These are phyloP conservation scores for Streblospio benedicti DNA, from an alignment of 1,140 invertebrate species.

Conservation along the genomic window DNA sequence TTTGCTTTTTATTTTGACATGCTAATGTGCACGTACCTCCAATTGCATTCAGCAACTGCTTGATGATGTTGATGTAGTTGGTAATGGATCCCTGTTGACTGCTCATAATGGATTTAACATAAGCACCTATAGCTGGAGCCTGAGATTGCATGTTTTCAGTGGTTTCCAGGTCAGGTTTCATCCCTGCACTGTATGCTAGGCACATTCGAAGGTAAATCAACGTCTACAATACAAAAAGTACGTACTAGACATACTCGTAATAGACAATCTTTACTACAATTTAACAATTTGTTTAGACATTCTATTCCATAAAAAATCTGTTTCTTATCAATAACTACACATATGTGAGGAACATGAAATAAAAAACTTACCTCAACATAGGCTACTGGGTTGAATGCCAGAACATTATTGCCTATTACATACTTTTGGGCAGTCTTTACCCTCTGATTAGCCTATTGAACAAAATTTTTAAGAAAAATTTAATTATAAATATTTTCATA, in stretches of 20 bases:
- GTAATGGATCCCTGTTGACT: constrained; percentile 51
- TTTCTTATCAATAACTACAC: neutral
- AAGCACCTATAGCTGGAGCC: constrained; percentile 30
- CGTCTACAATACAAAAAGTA: constrained; percentile 54
- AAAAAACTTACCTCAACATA: constrained; percentile 55
- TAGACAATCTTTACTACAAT: neutral
- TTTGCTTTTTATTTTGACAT: too few relatives aligned
- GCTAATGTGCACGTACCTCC: constrained; percentile 33
- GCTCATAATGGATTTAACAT: constrained; percentile 49
- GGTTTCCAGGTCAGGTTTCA: constrained; percentile 24
- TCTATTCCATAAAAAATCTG: neutral
- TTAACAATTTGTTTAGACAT: neutral
- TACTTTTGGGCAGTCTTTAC: constrained; percentile 52
- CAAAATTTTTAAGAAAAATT: too few relatives aligned
- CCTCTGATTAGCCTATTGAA: constrained; percentile 30
- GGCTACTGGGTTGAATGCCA: constrained; percentile 58
- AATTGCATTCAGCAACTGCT: constrained; percentile 55
- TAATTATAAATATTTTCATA: neutral
- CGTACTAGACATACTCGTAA: too few relatives aligned
- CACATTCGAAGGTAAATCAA: constrained; percentile 68
- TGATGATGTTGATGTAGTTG: constrained; percentile 59
- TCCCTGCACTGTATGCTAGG: constrained; percentile 49
- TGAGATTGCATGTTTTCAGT: constrained; percentile 26
- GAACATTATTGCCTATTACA: constrained; percentile 56
- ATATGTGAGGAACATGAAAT: neutral